Conservation (phyloP, 2,888 invertebrate species). For the Axea sp. region DNA sequence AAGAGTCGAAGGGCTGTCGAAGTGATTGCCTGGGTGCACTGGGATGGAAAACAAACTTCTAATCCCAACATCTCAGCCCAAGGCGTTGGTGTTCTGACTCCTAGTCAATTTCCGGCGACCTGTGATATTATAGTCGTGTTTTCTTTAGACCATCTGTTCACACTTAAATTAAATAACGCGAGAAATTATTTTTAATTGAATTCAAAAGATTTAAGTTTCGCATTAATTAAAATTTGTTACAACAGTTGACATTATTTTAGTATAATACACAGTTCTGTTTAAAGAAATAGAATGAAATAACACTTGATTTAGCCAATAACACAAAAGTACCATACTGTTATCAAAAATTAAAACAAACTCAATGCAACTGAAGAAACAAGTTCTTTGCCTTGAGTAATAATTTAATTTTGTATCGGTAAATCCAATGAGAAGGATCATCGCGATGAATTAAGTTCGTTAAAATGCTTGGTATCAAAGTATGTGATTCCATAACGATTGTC, state of each 20-base stretch:
- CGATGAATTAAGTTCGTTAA: slow-evolving; percentile 45
- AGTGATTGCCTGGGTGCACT: slow-evolving; percentile 46
- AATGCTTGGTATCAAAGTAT: slow-evolving; percentile 46
- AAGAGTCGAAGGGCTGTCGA: slow-evolving; percentile 50
- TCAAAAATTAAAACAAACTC: no score
- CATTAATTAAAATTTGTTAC: no score
- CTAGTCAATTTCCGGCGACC: slow-evolving; percentile 68
- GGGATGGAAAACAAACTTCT: slow-evolving; percentile 70
- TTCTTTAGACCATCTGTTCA: slow-evolving; percentile 46
- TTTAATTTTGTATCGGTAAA: no score
- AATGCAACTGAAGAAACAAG: no score
- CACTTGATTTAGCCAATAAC: no score
- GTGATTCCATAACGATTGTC: slow-evolving; percentile 43
- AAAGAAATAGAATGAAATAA: no score
- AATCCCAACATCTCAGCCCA: slow-evolving; percentile 65
- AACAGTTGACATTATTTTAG: no score
- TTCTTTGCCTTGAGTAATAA: no score
- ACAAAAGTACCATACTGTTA: no score
- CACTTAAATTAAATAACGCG: slow-evolving; percentile 21
- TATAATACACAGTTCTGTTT: no score
- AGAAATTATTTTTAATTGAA: slow-evolving; percentile 24
- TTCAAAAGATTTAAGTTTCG: background rate
- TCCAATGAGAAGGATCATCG: no score
- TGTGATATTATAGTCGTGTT: slow-evolving; percentile 46
- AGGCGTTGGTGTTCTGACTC: slow-evolving; percentile 67